Evolutionary conservation across 37 sponge, comb jelly and placozoan genomes (phyloP).

Genomic region (Spongilla lacustris): DNA sequence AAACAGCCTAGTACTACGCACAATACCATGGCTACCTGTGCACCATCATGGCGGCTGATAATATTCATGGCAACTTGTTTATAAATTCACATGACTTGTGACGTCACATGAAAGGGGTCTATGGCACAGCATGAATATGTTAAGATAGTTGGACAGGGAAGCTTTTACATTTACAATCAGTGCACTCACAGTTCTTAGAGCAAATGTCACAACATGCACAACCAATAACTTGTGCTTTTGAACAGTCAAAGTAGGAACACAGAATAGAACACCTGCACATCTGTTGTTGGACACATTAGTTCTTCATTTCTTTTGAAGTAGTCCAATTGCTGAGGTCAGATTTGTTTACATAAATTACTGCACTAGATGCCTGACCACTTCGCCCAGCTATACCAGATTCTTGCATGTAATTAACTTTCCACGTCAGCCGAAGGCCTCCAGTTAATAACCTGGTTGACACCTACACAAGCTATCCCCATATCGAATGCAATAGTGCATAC

Average conservation of each 20-base stretch:
- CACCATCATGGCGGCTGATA: no score
- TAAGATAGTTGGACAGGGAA: background rate
- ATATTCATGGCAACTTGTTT: no score
- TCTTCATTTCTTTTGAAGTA: background rate
- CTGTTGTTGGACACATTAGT: background rate
- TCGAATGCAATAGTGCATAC: slow-evolving; percentile 21
- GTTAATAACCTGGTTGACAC: slow-evolving; percentile 6
- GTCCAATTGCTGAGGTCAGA: background rate
- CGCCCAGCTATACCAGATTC: slow-evolving; percentile 1
- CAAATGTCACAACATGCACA: slow-evolving; percentile 18
- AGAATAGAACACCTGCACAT: background rate
- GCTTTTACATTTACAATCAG: background rate
- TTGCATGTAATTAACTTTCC: slow-evolving; percentile 17
- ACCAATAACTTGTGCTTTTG: background rate
- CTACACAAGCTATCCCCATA: slow-evolving; percentile 20
- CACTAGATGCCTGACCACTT: background rate
- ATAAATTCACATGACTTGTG: no score
- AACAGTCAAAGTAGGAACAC: background rate
- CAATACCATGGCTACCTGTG: no score
- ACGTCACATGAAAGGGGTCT: no score
- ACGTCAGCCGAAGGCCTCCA: background rate
- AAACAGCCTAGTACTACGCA: no score
- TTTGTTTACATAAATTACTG: background rate
- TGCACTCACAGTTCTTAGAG: background rate
- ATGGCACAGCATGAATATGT: no score